phyloP scores from a whole-genome alignment of 2,888 invertebrate species.

The Ellobium chinense region DNA sequence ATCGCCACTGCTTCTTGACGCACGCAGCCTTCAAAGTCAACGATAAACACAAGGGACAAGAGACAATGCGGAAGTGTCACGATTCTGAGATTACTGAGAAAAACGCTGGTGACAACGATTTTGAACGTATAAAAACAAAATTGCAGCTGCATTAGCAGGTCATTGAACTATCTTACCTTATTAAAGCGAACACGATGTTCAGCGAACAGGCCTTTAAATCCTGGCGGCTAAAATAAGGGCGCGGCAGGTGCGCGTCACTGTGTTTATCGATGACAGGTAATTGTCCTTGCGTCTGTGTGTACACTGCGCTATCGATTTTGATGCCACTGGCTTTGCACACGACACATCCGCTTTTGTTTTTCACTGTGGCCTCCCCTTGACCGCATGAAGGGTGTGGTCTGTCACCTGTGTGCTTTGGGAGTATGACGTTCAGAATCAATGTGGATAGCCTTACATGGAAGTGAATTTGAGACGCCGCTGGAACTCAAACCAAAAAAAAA shows the following conservation, averaged over 20 bases:
- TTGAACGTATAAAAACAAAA: no score
- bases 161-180: background rate
- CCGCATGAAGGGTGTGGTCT: background rate
- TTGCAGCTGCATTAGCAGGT: no score
- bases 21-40: no score
- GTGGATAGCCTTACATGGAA: no score
- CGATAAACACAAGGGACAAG: background rate
- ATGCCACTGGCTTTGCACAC: background rate
- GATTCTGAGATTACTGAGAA: no score
- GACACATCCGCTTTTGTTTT: background rate
- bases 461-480: no score
- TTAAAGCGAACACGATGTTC: background rate
- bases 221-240: background rate
- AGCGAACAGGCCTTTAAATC: background rate
- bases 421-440: no score
- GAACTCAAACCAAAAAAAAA: no score
- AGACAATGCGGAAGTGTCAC: background rate
- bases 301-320: background rate
- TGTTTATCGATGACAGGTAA: conserved; percentile 16
- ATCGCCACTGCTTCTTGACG: no score
- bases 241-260: background rate
- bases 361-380: conserved; percentile 21
- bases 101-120: no score
- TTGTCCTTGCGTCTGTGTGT: background rate
- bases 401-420: background rate